phyloP scores from a whole-genome alignment of 2,797 vertebrate species.

The Zenarchopterus dispar region DNA sequence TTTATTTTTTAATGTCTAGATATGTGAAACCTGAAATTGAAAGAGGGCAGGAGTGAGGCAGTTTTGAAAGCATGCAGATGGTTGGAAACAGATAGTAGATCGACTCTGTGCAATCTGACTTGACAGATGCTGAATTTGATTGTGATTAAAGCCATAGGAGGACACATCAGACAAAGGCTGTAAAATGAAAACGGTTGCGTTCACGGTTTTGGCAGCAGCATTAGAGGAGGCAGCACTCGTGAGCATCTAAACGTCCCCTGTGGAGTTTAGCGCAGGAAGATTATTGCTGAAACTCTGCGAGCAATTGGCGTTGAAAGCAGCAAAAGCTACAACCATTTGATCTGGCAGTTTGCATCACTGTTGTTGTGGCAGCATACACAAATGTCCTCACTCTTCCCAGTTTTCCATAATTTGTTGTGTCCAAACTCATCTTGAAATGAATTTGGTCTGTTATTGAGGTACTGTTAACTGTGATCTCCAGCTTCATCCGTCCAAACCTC shows the following conservation, averaged over 20 bases:
- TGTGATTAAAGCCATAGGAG: slow-evolving; percentile 25
- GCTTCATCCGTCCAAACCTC: no score
- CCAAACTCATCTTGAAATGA: no score
- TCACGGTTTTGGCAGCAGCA: slow-evolving; percentile 13
- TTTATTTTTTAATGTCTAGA: no score
- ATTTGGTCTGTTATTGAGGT: no score
- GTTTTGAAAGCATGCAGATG: no score
- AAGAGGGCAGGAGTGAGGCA: no score
- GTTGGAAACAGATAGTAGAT: slow-evolving; percentile 9
- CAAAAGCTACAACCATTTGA: background rate
- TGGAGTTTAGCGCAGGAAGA: slow-evolving; percentile 19
- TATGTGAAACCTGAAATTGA: no score
- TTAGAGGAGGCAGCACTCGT: slow-evolving; percentile 16
- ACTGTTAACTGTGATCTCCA: no score
- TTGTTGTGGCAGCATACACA: no score
- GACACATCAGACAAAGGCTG: slow-evolving; percentile 24
- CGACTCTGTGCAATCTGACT: slow-evolving; percentile 33
- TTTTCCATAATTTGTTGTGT: no score
- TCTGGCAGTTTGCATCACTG: background rate
- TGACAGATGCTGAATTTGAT: slow-evolving; percentile 38
- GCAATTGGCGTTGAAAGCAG: slow-evolving; percentile 2
- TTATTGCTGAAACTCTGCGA: slow-evolving; percentile 18
- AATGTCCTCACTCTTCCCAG: no score
- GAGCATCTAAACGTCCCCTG: slow-evolving; percentile 8
- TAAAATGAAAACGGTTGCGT: slow-evolving; percentile 16